These are phyloP conservation scores for Criorhina ranunculi DNA, from an alignment of 2,888 invertebrate genomes.

Conservation along the genomic window DNA sequence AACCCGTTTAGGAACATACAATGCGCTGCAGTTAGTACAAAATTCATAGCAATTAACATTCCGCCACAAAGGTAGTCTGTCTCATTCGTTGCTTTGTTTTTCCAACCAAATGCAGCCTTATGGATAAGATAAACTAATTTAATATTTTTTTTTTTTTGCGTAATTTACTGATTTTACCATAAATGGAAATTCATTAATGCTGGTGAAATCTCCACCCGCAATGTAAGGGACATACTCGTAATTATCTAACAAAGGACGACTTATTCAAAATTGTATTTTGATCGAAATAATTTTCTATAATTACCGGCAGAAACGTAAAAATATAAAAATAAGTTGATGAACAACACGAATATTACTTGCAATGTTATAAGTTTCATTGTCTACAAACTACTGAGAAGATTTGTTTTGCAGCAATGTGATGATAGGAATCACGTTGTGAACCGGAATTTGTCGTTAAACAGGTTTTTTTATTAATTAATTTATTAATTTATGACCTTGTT, in stretches of 20 bases:
- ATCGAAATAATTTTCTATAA: no score
- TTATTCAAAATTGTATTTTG: no score
- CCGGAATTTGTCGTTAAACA: not conserved
- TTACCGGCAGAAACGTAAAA: not conserved
- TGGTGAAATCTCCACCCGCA: not conserved
- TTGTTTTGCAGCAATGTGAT: not conserved
- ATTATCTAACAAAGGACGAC: not conserved
- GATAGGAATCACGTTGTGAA: not conserved
- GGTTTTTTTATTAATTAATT: not conserved
- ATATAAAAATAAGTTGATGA: not conserved
- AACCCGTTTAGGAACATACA: conserved; percentile 29
- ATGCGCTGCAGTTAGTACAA: conserved; percentile 42
- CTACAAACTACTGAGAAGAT: not conserved
- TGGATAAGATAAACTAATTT: not conserved
- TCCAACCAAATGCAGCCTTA: conserved; percentile 55
- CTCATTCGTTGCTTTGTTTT: not conserved
- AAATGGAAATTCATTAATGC: conserved; percentile 7
- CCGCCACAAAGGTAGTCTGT: conserved; percentile 36
- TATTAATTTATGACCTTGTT: no score
- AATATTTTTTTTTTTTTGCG: no score
- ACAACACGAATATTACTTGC: not conserved
- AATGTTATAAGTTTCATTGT: conserved; percentile 4
- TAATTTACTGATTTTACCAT: conserved; percentile 4
- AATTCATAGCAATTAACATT: conserved; percentile 39
- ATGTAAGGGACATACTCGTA: not conserved